Evolutionary conservation across 2,113 vertebrate genomes (phyloP), one percentile per base, ranked within the genome.

Genomic region (Cervus canadensis): DNA sequence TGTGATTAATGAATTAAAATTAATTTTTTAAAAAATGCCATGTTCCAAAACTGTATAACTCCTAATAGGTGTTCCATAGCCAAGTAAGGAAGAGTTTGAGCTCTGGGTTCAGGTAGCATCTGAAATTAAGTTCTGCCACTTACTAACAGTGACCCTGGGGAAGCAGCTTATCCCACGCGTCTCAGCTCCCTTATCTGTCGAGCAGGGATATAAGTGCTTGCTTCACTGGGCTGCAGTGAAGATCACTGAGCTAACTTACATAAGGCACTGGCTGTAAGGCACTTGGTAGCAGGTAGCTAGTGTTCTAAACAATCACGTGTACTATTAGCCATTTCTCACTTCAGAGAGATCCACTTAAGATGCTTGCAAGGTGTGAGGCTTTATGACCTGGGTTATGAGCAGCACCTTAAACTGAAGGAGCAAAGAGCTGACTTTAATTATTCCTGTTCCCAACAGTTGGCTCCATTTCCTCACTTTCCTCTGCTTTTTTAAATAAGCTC

Each of bases 1-100:
- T 83, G 11, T 33, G 79, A 88, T 64, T 48, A 43, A 25, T 83
- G 94, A 87, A n/a, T 87, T 83, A 62, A 93, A 89, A 89, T 57
- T 40, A 76, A 81, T 78, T 91, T 82, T 76, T 30, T 0, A 25
- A 7, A 89, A 84, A 92, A 83, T 82, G 83, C 67, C 52, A 17
- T 89, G 74, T 95, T 90, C 59, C 43, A 87, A 93, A 94, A 94
- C 67, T 79, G 5, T 84, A 3, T 83, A 90, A 89, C 57, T 89
- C 28, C 62, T 45, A n/a, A 92, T 82, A 50, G 59, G 26, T 78
- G 84, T 36, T 92, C 23, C 71, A 89, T 87, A 94, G 86, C 14
- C 76, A 90, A 45, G 16, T 79, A 85, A 71, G 36, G 6, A 93
- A 78, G 56, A 87, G 12, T 67, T 74, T 67, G 76, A 71, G 88